A percentile compares a stretch with the other conserved stretches of the same genome.
Evolutionary conservation across 2,888 invertebrate species (phyloP).

Genomic region (Ormyrus nitidulus): DNA sequence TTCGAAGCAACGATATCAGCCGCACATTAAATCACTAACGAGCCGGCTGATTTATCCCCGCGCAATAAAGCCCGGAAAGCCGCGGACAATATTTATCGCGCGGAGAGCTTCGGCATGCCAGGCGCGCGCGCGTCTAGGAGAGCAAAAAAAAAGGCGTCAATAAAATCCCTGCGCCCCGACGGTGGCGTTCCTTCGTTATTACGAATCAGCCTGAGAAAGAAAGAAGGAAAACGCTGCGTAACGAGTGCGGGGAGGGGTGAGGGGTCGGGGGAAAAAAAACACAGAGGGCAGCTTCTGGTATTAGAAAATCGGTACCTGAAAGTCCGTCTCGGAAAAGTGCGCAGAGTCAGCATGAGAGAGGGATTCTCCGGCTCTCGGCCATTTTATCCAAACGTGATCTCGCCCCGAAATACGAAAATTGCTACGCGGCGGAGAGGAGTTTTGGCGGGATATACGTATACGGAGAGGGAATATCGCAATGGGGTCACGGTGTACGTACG

Average conservation of each 20-base stretch:
- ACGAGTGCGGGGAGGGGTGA: background rate
- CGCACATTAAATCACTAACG: no score
- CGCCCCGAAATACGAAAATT: slow-evolving; percentile 72
- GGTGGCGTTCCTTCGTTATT: slow-evolving; percentile 46
- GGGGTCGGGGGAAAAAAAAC: background rate
- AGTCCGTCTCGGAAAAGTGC: background rate
- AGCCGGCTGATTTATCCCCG: no score
- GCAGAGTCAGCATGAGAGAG: slow-evolving; percentile 61
- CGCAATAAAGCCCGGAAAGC: no score
- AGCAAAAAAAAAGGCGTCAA: slow-evolving; percentile 9
- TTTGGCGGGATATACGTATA: background rate
- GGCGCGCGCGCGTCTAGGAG: background rate
- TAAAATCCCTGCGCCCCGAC: slow-evolving; percentile 42
- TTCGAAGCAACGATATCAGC: no score
- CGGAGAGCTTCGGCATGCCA: no score
- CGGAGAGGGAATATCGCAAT: slow-evolving; percentile 16
- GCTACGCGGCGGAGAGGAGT: slow-evolving; percentile 66
- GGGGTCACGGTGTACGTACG: slow-evolving; percentile 16
- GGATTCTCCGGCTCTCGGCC: slow-evolving; percentile 64
- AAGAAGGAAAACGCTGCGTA: background rate
- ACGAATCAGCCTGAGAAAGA: slow-evolving; percentile 32
- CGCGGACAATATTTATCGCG: no score
- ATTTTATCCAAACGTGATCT: slow-evolving; percentile 74
- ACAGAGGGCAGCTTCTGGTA: slow-evolving; percentile 23
- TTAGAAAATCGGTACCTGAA: slow-evolving; percentile 41